Evolutionary conservation across 2,797 vertebrate species (phyloP), one percentile per base, ranked within the genome.

Genomic region (Pseudochaenichthys georgianus): DNA sequence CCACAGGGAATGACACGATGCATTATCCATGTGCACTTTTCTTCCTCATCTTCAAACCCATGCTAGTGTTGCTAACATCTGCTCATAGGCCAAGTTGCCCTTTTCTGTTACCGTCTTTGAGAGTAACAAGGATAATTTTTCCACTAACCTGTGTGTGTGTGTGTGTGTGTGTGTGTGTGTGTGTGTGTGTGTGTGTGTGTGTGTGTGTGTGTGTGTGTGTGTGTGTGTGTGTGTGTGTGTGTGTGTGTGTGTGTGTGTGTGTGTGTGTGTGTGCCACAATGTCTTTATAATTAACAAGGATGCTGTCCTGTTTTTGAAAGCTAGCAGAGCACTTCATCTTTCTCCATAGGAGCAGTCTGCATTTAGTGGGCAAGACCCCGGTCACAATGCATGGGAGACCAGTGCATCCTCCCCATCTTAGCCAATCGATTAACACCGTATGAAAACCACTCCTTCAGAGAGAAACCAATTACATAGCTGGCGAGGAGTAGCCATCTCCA

Each of bases 361-460:
- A 64, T 84, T 75, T 68, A 51, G n/a, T 61, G 41, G 70, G 41
- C 16, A 19, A 81, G 64, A 73, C 66, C 82, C 64, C 69, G 70
- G 60, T 76, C 84, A 62, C 60, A 53, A 48, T 46, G 70, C 83
- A 59, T 62, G 47, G 80, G 78, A 85, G 65, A 77, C 83, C 71
- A 62, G 34, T 55, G 57, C 53, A 9, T 79, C 59, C 75, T 78
- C 55, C 60, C 63, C 19, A 54, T 55, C 75, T 69, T 13, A 51
- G 85, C 60, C 77, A 84, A 88, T 93, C 82, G 84, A 94, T 94
- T 92, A 83, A 88, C 77, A 80, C n/a, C 45, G 86, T 61, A 83
- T 84, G 73, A 92, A 93, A 92, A 83, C 70, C 76, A 62, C 61
- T 91, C 77, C 78, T 87, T 89, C 78, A 77, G 67, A 88, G 80